Conservation (phyloP, 2,113 vertebrate species). For the Alligator sinensis region DNA sequence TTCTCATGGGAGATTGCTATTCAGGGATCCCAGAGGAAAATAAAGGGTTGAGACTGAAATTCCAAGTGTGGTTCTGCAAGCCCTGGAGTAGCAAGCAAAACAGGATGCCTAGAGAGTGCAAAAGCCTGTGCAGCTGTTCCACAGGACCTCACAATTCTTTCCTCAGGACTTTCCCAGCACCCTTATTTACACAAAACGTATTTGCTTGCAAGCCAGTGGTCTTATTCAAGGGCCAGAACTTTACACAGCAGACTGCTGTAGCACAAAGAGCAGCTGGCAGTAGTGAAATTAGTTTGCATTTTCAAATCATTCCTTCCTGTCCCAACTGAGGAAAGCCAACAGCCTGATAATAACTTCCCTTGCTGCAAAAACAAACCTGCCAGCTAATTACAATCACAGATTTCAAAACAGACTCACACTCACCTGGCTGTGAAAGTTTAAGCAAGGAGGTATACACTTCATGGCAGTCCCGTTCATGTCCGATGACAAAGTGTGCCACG, state of each 20-base stretch:
- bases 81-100: no score
- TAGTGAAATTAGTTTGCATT: neutral
- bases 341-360: neutral
- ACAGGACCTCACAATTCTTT: neutral
- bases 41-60: neutral
- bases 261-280: accelerated
- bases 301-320: neutral
- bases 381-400: accelerated
- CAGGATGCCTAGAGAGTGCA: neutral
- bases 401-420: neutral
- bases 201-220: neutral
- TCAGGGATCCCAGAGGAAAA: neutral
- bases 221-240: neutral
- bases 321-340: neutral
- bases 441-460: conserved; percentile 84
- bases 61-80: no score
- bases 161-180: accelerated
- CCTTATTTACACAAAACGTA: neutral
- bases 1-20: neutral
- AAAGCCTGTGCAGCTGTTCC: neutral
- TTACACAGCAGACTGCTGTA: neutral
- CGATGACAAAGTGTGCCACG: conserved; percentile 80
- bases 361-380: neutral
- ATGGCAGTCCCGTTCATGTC: conserved; percentile 81
- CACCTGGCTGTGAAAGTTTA: conserved; percentile 86